Conservation (phyloP, 2,797 vertebrate genomes). For the Alectoris magna region DNA sequence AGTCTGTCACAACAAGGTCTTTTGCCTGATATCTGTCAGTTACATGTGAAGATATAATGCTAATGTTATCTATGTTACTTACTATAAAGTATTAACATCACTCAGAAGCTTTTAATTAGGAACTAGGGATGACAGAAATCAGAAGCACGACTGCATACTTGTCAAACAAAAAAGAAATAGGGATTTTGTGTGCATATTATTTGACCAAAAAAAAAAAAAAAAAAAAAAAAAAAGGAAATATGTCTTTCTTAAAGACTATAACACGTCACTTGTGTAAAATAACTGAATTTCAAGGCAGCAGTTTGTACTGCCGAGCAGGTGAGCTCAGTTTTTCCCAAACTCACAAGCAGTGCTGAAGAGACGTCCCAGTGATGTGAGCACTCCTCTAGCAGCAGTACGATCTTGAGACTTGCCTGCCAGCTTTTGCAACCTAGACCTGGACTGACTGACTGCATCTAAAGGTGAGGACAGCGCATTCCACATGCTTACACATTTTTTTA, state of each 20-base stretch:
- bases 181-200: not conserved
- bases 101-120: not conserved
- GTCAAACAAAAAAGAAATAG: not conserved
- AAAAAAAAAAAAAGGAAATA: not conserved
- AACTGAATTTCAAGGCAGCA: not conserved
- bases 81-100: not conserved
- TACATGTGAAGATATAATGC: not conserved
- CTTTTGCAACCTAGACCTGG: not conserved
- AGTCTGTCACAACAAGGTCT: fast-evolving
- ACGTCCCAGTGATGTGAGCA: not conserved
- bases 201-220: not conserved
- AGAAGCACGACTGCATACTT: not conserved
- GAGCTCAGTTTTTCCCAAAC: slow-evolving; percentile 31
- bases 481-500: fast-evolving
- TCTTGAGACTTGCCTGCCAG: not conserved
- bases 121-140: not conserved
- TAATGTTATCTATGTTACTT: not conserved
- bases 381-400: not conserved
- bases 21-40: fast-evolving
- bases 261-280: not conserved
- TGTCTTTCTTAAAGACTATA: fast-evolving
- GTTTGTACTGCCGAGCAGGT: not conserved
- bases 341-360: not conserved
- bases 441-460: not conserved
- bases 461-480: not conserved